phyloP scores from a whole-genome alignment of 2,797 vertebrate genomes.

The Artibeus lituratus region DNA sequence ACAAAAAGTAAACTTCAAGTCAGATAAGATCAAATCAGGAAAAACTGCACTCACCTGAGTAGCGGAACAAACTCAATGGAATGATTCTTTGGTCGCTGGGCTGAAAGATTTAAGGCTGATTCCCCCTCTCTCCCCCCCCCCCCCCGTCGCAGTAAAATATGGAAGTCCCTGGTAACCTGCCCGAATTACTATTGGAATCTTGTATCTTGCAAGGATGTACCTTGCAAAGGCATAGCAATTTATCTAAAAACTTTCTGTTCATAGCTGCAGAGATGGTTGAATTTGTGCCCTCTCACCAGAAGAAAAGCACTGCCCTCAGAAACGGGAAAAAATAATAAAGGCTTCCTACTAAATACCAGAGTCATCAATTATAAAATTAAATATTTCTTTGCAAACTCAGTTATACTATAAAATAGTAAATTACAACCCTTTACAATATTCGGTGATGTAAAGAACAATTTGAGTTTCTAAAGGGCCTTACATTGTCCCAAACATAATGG shows the following conservation, averaged over 20 bases:
- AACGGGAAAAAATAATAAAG: neutral
- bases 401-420: conserved; percentile 73
- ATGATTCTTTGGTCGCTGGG: conserved; percentile 44
- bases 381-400: conserved; percentile 54
- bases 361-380: conserved; percentile 67
- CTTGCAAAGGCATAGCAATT: conserved; percentile 39
- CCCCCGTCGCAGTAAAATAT: conserved; percentile 56
- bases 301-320: conserved; percentile 69
- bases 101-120: conserved; percentile 73
- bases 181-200: conserved; percentile 27
- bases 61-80: conserved; percentile 58
- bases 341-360: conserved; percentile 57
- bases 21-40: conserved; percentile 55
- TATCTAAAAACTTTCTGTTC: conserved; percentile 65
- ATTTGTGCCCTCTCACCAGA: conserved; percentile 75
- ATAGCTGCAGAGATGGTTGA: conserved; percentile 41
- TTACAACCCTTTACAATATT: conserved; percentile 69
- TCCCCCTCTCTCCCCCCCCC: neutral
- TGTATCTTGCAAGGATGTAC: conserved; percentile 64
- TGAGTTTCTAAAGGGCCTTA: conserved; percentile 11
- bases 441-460: conserved; percentile 50
- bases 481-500: neutral
- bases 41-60: conserved; percentile 40
- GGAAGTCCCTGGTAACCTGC: conserved; percentile 55
- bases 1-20: conserved; percentile 60